Conservation (phyloP, 2,888 invertebrate species). For the Romanomermis culicivorax region DNA sequence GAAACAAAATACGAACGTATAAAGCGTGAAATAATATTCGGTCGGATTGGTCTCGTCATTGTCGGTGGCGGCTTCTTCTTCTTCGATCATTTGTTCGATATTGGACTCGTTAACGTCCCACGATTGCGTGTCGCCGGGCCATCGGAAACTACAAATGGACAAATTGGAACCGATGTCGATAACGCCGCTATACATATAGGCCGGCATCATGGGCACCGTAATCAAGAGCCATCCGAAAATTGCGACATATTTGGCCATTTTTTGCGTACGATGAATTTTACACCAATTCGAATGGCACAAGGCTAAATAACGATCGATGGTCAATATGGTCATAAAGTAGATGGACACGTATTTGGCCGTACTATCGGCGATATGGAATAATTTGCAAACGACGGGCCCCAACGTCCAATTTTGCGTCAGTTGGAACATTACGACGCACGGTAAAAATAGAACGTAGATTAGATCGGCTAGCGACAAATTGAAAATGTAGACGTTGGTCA, state of each 20-base stretch:
- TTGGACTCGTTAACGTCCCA: not conserved
- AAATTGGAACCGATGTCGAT: not conserved
- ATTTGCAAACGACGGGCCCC: conserved; percentile 5
- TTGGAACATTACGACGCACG: conserved; percentile 3
- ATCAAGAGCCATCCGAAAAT: conserved; percentile 1
- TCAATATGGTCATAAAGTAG: conserved; percentile 5
- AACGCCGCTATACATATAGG: conserved; percentile 4
- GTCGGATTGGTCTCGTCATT: not conserved
- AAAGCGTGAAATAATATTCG: not conserved
- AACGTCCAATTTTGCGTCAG: conserved; percentile 3
- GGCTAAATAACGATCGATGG: conserved; percentile 10
- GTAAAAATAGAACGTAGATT: conserved; percentile 1
- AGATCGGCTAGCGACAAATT: conserved; percentile 9
- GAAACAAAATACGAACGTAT: conserved; percentile 5
- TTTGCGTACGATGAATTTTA: not conserved
- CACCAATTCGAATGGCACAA: conserved; percentile 3
- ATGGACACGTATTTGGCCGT: conserved; percentile 9
- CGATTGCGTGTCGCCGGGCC: not conserved
- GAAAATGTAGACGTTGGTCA: conserved; percentile 10
- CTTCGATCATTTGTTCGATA: not conserved
- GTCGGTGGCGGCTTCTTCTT: not conserved
- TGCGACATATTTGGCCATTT: not conserved
- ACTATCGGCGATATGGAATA: conserved; percentile 6
- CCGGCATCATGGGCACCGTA: conserved; percentile 2
- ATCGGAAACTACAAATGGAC: not conserved